Base-by-base conservation (phyloP, 1,140 invertebrate species). In the Conopomorpha cramerella region DNA sequence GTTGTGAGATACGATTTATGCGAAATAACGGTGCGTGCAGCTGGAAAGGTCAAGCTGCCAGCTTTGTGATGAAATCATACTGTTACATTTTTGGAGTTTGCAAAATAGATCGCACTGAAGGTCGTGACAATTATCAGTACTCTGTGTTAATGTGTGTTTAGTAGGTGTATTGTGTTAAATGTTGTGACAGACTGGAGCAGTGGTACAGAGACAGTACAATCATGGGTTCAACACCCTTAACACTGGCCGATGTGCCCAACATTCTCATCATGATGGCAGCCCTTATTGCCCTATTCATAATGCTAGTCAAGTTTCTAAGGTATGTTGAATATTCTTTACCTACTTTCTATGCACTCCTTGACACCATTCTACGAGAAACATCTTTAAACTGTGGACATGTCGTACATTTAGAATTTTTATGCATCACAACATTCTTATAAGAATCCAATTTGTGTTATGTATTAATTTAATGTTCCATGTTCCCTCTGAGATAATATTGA, bases 211-310 rank as follows among this genome's bases (percentile, higher is more conserved):
- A 60, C n/a, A 42, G n/a, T n/a, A n/a, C n/a, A n/a, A n/a, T n/a
- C n/a, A 76, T 76, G 70, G 70, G 70, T 18, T 59, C 70, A 68
- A 61, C 84, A 52, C 77, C 85, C 36, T 74, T 86, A 32, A 85
- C 85, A 39, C 78, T 86, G 45, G 84, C 84, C 30, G 86, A 87
- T 54, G 72, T 87, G 53, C 85, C 85, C 49, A 86, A 86, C 65
- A 84, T 87, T 57, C 84, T 86, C 63, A 85, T 85, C 43, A 84
- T 86, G 49, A 78, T 86, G 39, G 84, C 81, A 11, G 82, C 86
- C 23, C 64, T 86, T 13, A 78, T 87, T 15, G 60, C 63, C 15
- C 49, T 71, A 25, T 68, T 77, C 42, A 57, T 64, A 25, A 68
- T 72, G 64, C 55, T 73, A 38, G 66, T 68, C 39, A 72, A 68